Base-by-base conservation (phyloP, 2,888 invertebrate genomes). In the Eueremaeus valkanovi region DNA sequence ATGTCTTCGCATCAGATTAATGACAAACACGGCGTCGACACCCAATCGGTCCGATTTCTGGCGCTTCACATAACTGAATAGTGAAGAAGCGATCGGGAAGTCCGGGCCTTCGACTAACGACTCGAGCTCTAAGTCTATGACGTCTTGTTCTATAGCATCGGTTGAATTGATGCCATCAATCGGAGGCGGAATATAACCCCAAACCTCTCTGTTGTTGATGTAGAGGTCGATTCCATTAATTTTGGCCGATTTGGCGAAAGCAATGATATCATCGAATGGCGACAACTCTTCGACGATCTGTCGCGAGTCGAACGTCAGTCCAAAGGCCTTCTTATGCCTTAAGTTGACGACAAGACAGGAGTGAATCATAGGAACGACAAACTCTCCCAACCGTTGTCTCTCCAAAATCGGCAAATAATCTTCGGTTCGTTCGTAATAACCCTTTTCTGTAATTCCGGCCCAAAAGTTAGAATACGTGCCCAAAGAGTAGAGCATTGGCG, bases 391-490 rank as follows among this genome's bases (percentile, higher is more conserved):
- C 18, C 79, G 80, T 61, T 82, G 79, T 18, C 89, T 84, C 78
- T 89, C 87, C 61, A 92, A 85, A 72, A 96, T 92, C 1, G 89
- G 88, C 80, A 90, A 88, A 82, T 97, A 98, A 63, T 91, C 89
- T 6, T 92, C 90, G 0, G 93, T 92, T 81, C 95, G 86, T 79
- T 87, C 92, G 82, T 90, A 94, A 77, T 95, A 85, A 29, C 85
- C 85, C 51, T 90, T 87, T 0, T 88, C 86, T 0, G 91, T 89
- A 92, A 97, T 95, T 3, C 91, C 96, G 80, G 92, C 92, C 97
- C 97, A 98, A 84, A 93, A 98, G 84, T 98, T 98, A 24, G 94
- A 93, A 83, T 96, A 97, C 49, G 92, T 84, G 18, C 92, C 91
- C 77, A 93, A 91, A 0, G 95, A 92, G 74, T 89, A 86, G 40